Percentiles rank a stretch among this genome's conserved stretches.
Conservation (phyloP, 35 echinoderm and acorn worm species). For the Ophiothrix spiculata region DNA sequence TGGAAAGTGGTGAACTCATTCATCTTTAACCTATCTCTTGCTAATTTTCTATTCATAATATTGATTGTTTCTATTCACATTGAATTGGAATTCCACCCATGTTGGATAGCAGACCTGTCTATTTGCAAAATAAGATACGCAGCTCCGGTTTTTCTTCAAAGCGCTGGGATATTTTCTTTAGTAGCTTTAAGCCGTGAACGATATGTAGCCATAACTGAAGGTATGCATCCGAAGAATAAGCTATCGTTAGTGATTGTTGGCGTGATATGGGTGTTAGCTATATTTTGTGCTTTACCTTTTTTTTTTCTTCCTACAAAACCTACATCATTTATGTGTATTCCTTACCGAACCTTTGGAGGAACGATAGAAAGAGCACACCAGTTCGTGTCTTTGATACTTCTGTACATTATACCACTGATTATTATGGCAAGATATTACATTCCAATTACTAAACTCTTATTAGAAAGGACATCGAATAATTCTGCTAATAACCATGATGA, state of each 20-base stretch:
- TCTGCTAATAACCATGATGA: too few species aligned
- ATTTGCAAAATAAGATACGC: neutral
- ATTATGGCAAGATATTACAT: neutral
- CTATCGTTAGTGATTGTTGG: neutral
- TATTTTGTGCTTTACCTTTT: neutral
- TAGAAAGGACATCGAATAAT: neutral
- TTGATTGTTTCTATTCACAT: neutral
- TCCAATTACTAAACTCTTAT: neutral
- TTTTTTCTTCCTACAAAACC: neutral
- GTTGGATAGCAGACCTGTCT: neutral
- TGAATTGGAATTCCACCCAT: neutral
- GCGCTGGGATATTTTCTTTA: neutral
- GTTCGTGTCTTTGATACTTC: neutral
- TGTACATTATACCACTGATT: neutral
- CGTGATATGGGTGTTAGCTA: neutral
- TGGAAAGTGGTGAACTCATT: neutral
- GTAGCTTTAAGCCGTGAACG: neutral
- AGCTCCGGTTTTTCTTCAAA: neutral
- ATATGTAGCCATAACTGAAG: neutral
- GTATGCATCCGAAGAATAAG: neutral
- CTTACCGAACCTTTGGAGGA: neutral
- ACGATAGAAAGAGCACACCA: neutral
- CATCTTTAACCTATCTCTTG: neutral
- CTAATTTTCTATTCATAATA: neutral
- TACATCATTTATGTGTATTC: neutral